Base-by-base conservation (phyloP, 92 coral and sea anemone genomes). In the Diadumene lineata region DNA sequence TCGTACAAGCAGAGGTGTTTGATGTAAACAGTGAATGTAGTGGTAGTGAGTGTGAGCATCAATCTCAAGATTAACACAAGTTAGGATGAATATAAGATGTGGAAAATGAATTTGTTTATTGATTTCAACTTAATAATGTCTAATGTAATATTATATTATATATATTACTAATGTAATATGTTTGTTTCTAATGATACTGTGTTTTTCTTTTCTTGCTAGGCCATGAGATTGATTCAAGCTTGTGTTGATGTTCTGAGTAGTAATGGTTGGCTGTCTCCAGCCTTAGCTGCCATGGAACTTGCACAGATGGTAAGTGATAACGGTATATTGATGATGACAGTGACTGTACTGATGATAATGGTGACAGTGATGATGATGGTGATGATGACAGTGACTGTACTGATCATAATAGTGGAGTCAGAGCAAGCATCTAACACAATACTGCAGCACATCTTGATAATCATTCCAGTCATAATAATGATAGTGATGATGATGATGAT, bases 241-340 rank as follows among this genome's bases (percentile, higher is more conserved):
- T 94, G 98, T 76, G 98, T 94, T 3, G 98, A 94, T 78, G 98
- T 94, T 46, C 82, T 94, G 56, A 94, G 98, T 69, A 94, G 98
- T 80, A 94, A 94, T 58, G 98, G 98, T 27, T 94, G 98, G 98
- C 82, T 94, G 30, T 94, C 98, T 29, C 98, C 98, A 2, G 98
- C 98, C 13, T 82, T 94, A 19, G 97, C 98, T 1, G 98, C 98
- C 73, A 94, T 94, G 98, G 98, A 94, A 46, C 90, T 94, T 30
- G 98, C 98, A 2, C 98, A 94, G 61, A 94, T 91, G 98, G 98
- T 94, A 91, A 32, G 82, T 68, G n/a, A 28, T 46, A 56, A 27
- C 32, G 29, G 6, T 48, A 22, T 21, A 13, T 22, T 72, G 32
- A 31, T 30, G 3, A 72, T 22, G 63, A 31, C 1, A 29, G n/a